Base-by-base conservation (phyloP, 2,797 vertebrate species). In the Enteromius fasciolatus region DNA sequence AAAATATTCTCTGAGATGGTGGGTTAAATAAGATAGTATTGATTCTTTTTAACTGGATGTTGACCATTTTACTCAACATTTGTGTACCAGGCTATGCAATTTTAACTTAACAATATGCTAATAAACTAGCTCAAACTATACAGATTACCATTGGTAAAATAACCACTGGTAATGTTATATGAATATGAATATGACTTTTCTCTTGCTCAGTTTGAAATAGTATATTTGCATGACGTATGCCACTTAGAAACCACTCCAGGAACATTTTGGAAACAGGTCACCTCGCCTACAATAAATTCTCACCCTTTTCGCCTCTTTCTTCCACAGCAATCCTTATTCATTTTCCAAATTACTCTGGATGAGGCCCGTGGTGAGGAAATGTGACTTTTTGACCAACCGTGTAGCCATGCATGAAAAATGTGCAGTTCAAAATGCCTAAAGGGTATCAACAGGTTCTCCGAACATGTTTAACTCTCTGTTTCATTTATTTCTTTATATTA, bases 391-490 rank as follows among this genome's bases (percentile, higher is more conserved):
- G 70, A 75, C 80, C 70, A 66, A 52, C 20, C 17, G 9, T 64
- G 57, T 3, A 75, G 23, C 80, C 61, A 41, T 54, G 20, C 41
- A 66, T 66, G 46, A 75, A 54, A 84, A 90, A 84, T 88, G 85
- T 90, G 91, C 84, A 87, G 89, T 94, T 93, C 92, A 93, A 90
- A 88, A 87, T 90, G 87, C 93, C 92, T 93, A 93, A 94, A 92
- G 92, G 93, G 88, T 86, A 91, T 90, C 87, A 90, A 89, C 89
- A 73, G 68, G 54, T 63, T 14, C 67, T 44, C 6, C 8, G 28
- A 23, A 63, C 25, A 87, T 91, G 92, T 94, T 94, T 93, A 92
- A 66, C 73, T 78, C 54, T 28, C 48, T 33, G 17, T 33, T 92
- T 91, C 80, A 88, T 91, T 92, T 88, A 84, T 90, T 91, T 93